These are phyloP conservation scores for Danio aesculapii DNA, from an alignment of 2,797 vertebrate genomes.

Conservation along the genomic window DNA sequence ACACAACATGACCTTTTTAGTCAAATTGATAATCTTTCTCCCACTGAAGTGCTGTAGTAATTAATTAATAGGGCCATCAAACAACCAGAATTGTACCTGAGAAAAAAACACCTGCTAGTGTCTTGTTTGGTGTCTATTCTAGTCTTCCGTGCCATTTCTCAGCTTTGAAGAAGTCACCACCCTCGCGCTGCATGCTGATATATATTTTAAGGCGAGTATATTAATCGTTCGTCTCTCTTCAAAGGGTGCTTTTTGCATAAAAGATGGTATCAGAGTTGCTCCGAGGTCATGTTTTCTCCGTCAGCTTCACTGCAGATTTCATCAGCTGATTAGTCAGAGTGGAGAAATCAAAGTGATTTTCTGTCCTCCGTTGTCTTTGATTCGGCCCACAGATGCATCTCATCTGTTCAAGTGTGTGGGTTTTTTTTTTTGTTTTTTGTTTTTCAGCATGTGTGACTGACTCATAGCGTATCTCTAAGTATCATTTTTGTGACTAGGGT, in stretches of 20 bases:
- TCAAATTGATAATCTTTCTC: background rate
- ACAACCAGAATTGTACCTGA: background rate
- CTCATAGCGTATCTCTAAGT: background rate
- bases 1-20: background rate
- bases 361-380: slow-evolving; percentile 30
- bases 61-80: background rate
- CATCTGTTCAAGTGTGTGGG: slow-evolving; percentile 36
- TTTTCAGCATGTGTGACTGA: slow-evolving; percentile 21
- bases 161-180: background rate
- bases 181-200: background rate
- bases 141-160: background rate
- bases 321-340: slow-evolving; percentile 40
- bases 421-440: slow-evolving; percentile 40
- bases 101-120: background rate
- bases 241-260: slow-evolving; percentile 29
- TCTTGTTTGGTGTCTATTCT: background rate
- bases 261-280: slow-evolving; percentile 29
- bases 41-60: background rate
- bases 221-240: slow-evolving; percentile 27
- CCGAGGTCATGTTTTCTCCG: slow-evolving; percentile 14
- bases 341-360: slow-evolving; percentile 27
- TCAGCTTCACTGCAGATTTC: slow-evolving; percentile 26
- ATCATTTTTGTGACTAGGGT: slow-evolving; percentile 10
- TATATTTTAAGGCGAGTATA: slow-evolving; percentile 18
- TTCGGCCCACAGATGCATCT: slow-evolving; percentile 27